phyloP scores from a whole-genome alignment of 2,797 vertebrate species.

The Anniella stebbinsi region DNA sequence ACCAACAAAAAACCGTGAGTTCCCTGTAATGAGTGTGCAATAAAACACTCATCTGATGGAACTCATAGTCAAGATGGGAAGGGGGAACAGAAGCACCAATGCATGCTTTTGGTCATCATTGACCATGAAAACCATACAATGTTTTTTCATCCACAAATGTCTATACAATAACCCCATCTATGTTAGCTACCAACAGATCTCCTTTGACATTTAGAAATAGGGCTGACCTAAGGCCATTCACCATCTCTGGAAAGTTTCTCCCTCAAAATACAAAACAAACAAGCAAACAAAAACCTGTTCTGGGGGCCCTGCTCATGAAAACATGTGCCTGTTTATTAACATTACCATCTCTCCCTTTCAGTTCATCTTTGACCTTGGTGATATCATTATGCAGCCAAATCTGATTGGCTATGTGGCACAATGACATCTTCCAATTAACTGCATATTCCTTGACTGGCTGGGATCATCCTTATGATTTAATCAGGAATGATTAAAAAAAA shows the following conservation, averaged over 20 bases:
- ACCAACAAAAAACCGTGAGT: too few species aligned
- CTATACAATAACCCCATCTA: not conserved
- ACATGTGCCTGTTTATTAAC: not conserved
- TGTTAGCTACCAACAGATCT: not conserved
- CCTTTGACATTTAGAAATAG: not conserved
- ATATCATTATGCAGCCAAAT: not conserved
- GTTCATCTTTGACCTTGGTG: not conserved
- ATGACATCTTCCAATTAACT: too few species aligned
- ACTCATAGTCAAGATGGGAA: conserved; percentile 19
- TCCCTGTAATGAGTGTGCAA: too few species aligned
- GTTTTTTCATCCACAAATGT: not conserved
- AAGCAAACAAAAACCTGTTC: not conserved
- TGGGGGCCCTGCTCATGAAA: not conserved
- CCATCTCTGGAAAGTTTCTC: not conserved
- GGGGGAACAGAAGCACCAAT: not conserved
- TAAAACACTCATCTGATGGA: conserved; percentile 10
- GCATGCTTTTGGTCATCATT: not conserved
- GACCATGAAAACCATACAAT: conserved; percentile 15
- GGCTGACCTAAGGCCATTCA: not conserved
- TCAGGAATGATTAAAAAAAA: not conserved
- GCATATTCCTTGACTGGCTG: not conserved
- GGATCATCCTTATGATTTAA: not conserved
- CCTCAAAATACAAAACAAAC: not conserved
- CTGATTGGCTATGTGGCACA: not conserved
- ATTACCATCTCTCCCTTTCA: not conserved